Evolutionary conservation across 2,888 invertebrate genomes (phyloP).

Genomic region (Gymnoscelis rufifasciata): DNA sequence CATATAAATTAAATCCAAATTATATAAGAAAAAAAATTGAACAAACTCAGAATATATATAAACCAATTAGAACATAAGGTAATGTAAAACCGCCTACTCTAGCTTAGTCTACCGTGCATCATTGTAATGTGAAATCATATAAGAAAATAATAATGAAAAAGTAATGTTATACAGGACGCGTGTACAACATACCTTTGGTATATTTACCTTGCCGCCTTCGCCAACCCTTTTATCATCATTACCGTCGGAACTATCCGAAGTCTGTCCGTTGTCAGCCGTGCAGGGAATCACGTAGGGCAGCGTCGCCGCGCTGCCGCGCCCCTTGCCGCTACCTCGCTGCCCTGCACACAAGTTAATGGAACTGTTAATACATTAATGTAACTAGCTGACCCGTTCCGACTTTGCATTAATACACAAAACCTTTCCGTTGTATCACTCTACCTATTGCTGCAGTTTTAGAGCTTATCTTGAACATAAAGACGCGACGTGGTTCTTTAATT

Average conservation of each 20-base stretch:
- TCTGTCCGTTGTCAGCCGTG: conserved; percentile 64
- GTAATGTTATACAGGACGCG: conserved; percentile 27
- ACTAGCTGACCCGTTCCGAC: no score
- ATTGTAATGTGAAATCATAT: conserved; percentile 9
- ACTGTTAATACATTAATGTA: no score
- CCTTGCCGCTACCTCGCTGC: conserved; percentile 67
- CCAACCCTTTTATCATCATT: conserved; percentile 59
- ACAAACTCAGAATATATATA: conserved; percentile 25
- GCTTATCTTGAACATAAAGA: no score
- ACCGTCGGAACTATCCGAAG: conserved; percentile 70
- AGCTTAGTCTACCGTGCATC: conserved; percentile 8
- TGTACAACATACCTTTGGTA: conserved; percentile 32
- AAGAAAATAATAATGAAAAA: conserved; percentile 16
- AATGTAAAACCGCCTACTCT: conserved; percentile 6
- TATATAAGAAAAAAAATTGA: conserved; percentile 13
- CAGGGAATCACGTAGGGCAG: conserved; percentile 73
- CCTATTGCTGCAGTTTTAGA: no score
- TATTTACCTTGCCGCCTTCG: conserved; percentile 64
- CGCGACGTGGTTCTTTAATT: no score
- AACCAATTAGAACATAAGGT: conserved; percentile 16
- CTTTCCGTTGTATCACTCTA: no score
- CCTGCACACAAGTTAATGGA: no score
- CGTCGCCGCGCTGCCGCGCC: conserved; percentile 61
- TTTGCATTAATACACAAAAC: no score
- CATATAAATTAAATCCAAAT: conserved; percentile 13